Evolutionary conservation across 2,888 invertebrate species (phyloP).

Genomic region (Eucera pruinosa): DNA sequence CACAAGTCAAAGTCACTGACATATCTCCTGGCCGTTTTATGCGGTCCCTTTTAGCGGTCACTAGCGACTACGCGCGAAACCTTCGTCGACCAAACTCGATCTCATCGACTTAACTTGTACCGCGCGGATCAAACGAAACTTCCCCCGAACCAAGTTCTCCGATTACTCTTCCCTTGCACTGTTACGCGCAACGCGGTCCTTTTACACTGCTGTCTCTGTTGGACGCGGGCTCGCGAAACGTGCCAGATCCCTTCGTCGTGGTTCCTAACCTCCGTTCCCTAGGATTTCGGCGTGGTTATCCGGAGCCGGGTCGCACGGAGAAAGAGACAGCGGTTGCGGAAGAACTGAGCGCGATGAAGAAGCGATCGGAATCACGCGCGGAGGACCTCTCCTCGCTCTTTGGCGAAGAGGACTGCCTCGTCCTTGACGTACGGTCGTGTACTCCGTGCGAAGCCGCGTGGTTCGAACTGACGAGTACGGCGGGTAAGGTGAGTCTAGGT

Average conservation of each 20-base stretch:
- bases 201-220: background rate
- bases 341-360: conserved; percentile 8
- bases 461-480: conserved; percentile 81
- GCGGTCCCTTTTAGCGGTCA: conserved; percentile 32
- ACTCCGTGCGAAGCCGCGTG: conserved; percentile 82
- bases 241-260: too few relatives aligned
- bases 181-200: too few relatives aligned
- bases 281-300: background rate
- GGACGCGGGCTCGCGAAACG: too few relatives aligned
- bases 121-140: background rate
- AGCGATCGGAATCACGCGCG: conserved; percentile 43
- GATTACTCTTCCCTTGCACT: background rate
- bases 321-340: background rate
- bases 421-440: conserved; percentile 81
- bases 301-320: background rate
- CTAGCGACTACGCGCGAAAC: conserved; percentile 24
- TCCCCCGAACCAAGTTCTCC: background rate
- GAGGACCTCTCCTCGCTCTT: conserved; percentile 41
- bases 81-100: conserved; percentile 10
- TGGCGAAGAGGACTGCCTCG: conserved; percentile 63
- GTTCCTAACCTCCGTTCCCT: too few relatives aligned
- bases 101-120: conserved; percentile 19
- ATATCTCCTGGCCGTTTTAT: conserved; percentile 63
- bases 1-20: conserved; percentile 77
- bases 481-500: conserved; percentile 78